These are phyloP conservation scores for Coenonympha glycerion DNA, from an alignment of 2,888 invertebrate genomes.

Conservation along the genomic window DNA sequence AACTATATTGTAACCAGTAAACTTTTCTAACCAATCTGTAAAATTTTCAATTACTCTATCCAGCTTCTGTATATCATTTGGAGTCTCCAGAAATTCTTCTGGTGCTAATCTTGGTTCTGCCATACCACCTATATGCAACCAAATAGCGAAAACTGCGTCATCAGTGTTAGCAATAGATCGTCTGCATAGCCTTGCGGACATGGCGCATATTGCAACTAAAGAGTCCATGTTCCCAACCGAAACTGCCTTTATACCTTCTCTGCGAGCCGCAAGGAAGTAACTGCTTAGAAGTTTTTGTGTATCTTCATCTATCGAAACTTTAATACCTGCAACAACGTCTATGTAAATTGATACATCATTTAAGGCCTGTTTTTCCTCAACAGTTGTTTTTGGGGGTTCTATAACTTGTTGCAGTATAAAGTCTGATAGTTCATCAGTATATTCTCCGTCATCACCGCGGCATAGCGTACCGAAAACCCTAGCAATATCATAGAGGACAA, in stretches of 20 bases:
- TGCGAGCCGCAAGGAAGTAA: slow-evolving; percentile 62
- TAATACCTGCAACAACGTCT: slow-evolving; percentile 50
- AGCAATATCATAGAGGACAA: slow-evolving; percentile 48
- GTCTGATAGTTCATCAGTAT: slow-evolving; percentile 53
- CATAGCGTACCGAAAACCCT: slow-evolving; percentile 57
- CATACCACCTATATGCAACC: slow-evolving; percentile 59
- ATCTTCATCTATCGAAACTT: slow-evolving; percentile 42
- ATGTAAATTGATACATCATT: slow-evolving; percentile 49
- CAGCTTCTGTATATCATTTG: slow-evolving; percentile 48
- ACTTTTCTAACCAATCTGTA: slow-evolving; percentile 57
- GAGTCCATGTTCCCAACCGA: slow-evolving; percentile 51
- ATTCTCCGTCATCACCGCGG: slow-evolving; percentile 54
- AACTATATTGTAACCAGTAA: slow-evolving; percentile 38
- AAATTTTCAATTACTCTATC: slow-evolving; percentile 52
- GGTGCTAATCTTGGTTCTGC: slow-evolving; percentile 61
- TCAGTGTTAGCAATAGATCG: slow-evolving; percentile 47
- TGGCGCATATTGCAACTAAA: slow-evolving; percentile 47
- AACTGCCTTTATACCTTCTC: slow-evolving; percentile 48
- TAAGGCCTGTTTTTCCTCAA: slow-evolving; percentile 45
- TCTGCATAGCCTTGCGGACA: slow-evolving; percentile 58
- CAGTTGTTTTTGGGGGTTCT: slow-evolving; percentile 33
- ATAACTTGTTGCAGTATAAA: slow-evolving; percentile 46
- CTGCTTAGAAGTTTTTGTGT: slow-evolving; percentile 49
- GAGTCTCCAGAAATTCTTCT: slow-evolving; percentile 58
- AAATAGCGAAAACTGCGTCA: slow-evolving; percentile 64